Base-by-base conservation (phyloP, 2,797 vertebrate genomes). In the Telmatherina bonti region DNA sequence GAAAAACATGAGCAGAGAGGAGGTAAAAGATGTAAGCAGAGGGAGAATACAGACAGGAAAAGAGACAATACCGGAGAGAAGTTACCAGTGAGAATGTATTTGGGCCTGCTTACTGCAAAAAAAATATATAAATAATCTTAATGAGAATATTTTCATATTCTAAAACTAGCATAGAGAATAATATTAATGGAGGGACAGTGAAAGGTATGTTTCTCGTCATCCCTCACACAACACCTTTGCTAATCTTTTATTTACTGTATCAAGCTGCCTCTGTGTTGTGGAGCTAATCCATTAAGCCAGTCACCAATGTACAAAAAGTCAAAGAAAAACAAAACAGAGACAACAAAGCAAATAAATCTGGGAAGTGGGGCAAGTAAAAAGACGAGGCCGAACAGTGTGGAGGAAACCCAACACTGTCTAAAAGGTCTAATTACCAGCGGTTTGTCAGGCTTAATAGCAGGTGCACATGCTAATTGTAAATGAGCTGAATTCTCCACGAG, bases 401-500 rank as follows among this genome's bases (percentile, higher is more conserved):
- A 84, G 81, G 85, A 85, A 79, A 41, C 38, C 38, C 13, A 31
- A 88, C 74, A 62, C 86, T 84, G 79, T 79, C 75, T 90, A 81
- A 93, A 89, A 88, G 88, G 78, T 91, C 85, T 93, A 92, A 95
- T 95, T 93, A 94, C 53, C 80, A 88, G 87, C 87, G 87, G 88
- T 90, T 94, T 94, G 94, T 93, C 92, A 91, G 89, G 78, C 70
- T 82, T 93, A 94, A 95, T 94, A 93, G 92, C 93, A 93, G 92
- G 91, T 92, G 91, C 89, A 89, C 85, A 89, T 85, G 84, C 82
- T 93, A 93, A 93, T 93, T 93, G 93, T 93, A 89, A 94, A 92
- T 72, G 69, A 81, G 84, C 76, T 86, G 83, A 89, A 85, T 88
- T 84, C 84, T 93, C 86, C 78, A 79, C 45, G 78, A 88, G 81